Percentiles rank a stretch among this genome's conserved stretches.
Evolutionary conservation across 2,113 vertebrate genomes (phyloP).

Genomic region (Eleginops maclovinus): DNA sequence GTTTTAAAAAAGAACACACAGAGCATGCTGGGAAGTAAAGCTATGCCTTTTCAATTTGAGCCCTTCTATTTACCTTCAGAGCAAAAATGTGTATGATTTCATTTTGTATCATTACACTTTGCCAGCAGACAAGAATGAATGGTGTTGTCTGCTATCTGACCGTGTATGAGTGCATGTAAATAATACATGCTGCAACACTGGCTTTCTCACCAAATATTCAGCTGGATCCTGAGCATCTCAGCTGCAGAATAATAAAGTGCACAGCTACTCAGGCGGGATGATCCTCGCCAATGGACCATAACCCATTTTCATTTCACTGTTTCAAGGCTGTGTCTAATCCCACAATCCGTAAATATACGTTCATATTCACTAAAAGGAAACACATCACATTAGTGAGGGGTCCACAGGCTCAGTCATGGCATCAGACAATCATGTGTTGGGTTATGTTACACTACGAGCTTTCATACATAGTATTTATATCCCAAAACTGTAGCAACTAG

Average conservation of each 20-base stretch:
- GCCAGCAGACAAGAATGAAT: background rate
- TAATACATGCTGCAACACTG: slow-evolving; percentile 51
- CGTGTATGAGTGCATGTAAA: slow-evolving; percentile 28
- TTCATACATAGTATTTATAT: background rate
- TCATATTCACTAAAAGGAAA: background rate
- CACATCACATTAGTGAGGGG: background rate
- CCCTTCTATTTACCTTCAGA: background rate
- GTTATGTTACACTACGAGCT: background rate
- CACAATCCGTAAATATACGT: background rate
- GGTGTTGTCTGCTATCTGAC: background rate
- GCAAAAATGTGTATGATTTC: background rate
- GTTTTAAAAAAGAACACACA: slow-evolving; percentile 6
- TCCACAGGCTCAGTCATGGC: background rate
- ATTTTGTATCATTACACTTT: background rate
- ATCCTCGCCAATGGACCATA: slow-evolving; percentile 5
- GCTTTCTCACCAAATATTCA: slow-evolving; percentile 33
- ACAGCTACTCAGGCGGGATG: slow-evolving; percentile 25
- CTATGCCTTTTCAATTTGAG: background rate
- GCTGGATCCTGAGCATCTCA: slow-evolving; percentile 31
- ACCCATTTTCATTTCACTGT: background rate
- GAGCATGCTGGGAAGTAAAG: background rate
- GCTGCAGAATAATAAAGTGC: slow-evolving; percentile 32
- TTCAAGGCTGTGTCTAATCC: background rate
- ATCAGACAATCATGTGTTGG: background rate
- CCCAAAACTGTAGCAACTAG: background rate